Percentiles rank a stretch among this genome's conserved stretches.
phyloP scores from a whole-genome alignment of 2,113 vertebrate species.

The Maccullochella peelii region DNA sequence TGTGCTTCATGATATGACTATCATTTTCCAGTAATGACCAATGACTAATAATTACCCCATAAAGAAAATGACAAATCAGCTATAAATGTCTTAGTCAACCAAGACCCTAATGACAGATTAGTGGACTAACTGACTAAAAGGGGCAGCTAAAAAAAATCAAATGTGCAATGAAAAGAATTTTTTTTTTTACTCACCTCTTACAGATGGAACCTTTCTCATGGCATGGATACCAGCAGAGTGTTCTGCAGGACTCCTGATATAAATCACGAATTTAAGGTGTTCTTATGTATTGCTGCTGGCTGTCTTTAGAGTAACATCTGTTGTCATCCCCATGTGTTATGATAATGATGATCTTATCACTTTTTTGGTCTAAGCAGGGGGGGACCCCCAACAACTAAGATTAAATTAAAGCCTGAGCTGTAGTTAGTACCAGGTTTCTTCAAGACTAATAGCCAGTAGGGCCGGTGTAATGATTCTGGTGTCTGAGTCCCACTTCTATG shows the following conservation, averaged over 20 bases:
- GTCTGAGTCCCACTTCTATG: background rate
- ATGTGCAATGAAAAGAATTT: background rate
- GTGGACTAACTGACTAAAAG: background rate
- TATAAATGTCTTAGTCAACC: background rate
- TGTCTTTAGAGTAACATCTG: background rate
- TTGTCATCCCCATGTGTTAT: background rate
- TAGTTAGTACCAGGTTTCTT: background rate
- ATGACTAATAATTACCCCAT: slow-evolving; percentile 15
- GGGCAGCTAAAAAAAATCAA: background rate
- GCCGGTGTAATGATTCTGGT: no score
- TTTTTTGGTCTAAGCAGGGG: no score
- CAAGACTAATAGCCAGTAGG: background rate
- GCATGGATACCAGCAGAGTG: background rate
- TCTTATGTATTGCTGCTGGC: background rate
- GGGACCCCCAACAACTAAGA: background rate
- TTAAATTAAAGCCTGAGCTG: background rate
- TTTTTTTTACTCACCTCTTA: background rate
- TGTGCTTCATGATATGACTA: background rate
- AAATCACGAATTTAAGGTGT: background rate
- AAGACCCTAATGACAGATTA: background rate
- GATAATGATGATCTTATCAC: background rate
- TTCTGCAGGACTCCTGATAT: background rate
- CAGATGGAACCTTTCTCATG: background rate
- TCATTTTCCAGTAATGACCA: slow-evolving; percentile 17
- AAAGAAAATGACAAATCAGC: background rate